Evolutionary conservation across 35 echinoderm and acorn worm genomes (phyloP).

Genomic region (Holothuria glaberrima): DNA sequence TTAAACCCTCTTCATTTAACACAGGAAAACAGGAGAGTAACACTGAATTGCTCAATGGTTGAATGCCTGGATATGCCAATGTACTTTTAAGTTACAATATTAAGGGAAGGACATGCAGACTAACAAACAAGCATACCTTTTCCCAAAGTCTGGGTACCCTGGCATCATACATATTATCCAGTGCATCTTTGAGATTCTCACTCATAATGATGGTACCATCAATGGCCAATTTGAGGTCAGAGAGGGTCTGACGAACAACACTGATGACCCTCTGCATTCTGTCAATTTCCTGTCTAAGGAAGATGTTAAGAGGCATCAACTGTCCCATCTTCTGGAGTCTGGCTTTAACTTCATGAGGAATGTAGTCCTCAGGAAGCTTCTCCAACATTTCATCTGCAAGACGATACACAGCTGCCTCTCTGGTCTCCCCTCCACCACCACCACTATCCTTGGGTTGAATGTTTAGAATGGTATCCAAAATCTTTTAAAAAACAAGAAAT

Average conservation of each 20-base stretch:
- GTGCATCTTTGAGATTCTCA: conserved; percentile 93
- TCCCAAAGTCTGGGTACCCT: conserved; percentile 82
- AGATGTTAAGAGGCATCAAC: conserved; percentile 92
- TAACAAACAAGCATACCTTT: conserved; percentile 68
- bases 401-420: conserved; percentile 84
- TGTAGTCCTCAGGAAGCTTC: conserved; percentile 82
- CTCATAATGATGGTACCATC: conserved; percentile 99
- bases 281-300: conserved; percentile 98
- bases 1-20: neutral
- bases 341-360: conserved; percentile 86
- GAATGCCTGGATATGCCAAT: conserved; percentile 75
- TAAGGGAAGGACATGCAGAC: conserved; percentile 63
- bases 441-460: conserved; percentile 98
- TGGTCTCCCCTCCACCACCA: conserved; percentile 86
- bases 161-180: conserved; percentile 99
- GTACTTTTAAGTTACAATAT: conserved; percentile 63
- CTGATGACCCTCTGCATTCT: conserved; percentile 94
- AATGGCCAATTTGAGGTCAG: conserved; percentile 96
- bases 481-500: conserved; percentile 64
- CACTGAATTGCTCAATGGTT: conserved; percentile 80
- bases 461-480: conserved; percentile 93
- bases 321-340: conserved; percentile 96
- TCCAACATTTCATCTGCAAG: conserved; percentile 96
- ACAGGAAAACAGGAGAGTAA: neutral
- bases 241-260: conserved; percentile 77